Conservation (phyloP, 1,140 invertebrate species). For the Aphelinus atriplicis region DNA sequence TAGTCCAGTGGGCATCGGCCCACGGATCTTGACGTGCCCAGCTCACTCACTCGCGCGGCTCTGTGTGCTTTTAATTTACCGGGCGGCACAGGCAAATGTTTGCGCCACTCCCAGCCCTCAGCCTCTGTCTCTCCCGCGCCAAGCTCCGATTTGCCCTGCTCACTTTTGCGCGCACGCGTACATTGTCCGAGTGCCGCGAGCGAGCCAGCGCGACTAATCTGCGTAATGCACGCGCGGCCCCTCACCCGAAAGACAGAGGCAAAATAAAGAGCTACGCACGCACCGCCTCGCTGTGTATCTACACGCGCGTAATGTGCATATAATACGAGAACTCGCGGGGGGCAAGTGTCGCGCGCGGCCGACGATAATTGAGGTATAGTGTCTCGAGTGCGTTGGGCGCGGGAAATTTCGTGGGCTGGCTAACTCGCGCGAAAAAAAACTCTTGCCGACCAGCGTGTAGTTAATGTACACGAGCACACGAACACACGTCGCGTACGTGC, state of each 20-base stretch:
- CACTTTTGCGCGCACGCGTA: slow-evolving; percentile 30
- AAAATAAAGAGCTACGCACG: not conserved
- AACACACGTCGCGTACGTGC: no score
- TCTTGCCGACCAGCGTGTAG: no score
- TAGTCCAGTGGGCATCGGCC: no score
- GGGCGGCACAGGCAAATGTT: slow-evolving; percentile 66
- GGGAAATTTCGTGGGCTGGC: no score
- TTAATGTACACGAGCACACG: no score
- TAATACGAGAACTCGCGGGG: not conserved
- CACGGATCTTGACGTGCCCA: no score
- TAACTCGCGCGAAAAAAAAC: no score
- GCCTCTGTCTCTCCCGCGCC: not conserved
- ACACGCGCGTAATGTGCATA: not conserved
- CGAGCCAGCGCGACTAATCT: slow-evolving; percentile 41
- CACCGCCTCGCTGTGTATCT: slow-evolving; percentile 4
- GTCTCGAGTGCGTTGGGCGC: no score
- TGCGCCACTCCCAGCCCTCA: slow-evolving; percentile 61
- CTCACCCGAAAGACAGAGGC: not conserved
- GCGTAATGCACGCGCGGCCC: not conserved
- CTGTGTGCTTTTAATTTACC: slow-evolving; percentile 68
- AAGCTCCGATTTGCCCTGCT: no score
- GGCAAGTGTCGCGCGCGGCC: not conserved
- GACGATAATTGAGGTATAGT: not conserved
- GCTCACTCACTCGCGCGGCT: no score
- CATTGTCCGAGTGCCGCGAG: slow-evolving; percentile 51